A percentile compares a stretch with the other conserved stretches of the same genome.
These are phyloP conservation scores for Nerophis lumbriciformis DNA, from an alignment of 2,113 vertebrate genomes.

Conservation along the genomic window DNA sequence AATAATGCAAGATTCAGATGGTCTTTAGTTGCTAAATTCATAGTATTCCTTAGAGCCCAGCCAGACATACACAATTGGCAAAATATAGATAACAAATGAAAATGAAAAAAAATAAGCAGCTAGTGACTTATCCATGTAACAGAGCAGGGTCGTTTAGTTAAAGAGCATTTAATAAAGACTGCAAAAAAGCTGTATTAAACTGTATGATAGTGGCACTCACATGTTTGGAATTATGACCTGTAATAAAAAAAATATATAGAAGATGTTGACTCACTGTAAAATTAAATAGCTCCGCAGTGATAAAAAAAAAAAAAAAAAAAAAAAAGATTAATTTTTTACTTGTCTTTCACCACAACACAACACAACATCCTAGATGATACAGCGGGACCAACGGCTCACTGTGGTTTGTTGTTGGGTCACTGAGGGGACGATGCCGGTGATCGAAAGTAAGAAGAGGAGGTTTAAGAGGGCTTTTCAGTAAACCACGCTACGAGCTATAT, in stretches of 20 bases:
- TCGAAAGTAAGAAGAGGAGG: too few species aligned
- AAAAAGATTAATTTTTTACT: too few species aligned
- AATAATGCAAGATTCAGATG: not conserved
- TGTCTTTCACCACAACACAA: too few species aligned
- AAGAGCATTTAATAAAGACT: conserved; percentile 20
- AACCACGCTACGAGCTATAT: too few species aligned
- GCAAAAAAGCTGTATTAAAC: not conserved
- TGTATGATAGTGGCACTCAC: conserved; percentile 16
- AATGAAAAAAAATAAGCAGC: conserved; percentile 9
- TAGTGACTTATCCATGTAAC: conserved; percentile 1
- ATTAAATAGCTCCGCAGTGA: conserved; percentile 3
- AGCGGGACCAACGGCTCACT: too few species aligned
- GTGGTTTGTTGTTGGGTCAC: too few species aligned
- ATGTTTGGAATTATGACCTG: conserved; percentile 17
- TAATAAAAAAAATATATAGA: conserved; percentile 27
- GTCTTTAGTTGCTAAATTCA: not conserved
- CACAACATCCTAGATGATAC: too few species aligned
- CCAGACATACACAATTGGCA: not conserved
- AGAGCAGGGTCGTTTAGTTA: conserved; percentile 13
- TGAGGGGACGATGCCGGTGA: too few species aligned
- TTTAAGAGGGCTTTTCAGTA: too few species aligned
- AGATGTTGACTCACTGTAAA: conserved; percentile 13
- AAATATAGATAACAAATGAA: not conserved
- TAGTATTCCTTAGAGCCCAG: not conserved
- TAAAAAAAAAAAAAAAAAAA: too few species aligned